Evolutionary conservation across 1,140 invertebrate genomes (phyloP).

Genomic region (Conopomorpha cramerella): DNA sequence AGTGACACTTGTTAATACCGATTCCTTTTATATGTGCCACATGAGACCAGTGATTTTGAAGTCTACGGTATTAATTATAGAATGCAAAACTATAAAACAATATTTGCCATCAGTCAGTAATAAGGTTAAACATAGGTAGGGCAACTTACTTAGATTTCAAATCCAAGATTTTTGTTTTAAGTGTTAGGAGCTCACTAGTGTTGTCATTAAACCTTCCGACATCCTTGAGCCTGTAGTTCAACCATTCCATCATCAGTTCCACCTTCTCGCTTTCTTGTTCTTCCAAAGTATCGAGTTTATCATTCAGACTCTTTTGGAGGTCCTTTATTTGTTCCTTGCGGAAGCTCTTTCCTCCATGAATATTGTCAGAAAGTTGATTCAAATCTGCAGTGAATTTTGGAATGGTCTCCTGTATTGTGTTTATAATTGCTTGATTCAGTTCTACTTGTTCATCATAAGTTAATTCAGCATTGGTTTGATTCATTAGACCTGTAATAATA

Average conservation of each 20-base stretch:
- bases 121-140: too few species aligned
- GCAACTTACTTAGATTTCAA: slow-evolving; percentile 40
- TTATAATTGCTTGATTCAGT: slow-evolving; percentile 32
- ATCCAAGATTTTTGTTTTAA: slow-evolving; percentile 38
- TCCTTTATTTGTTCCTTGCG: slow-evolving; percentile 22
- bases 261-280: slow-evolving; percentile 40
- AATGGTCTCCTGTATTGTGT: slow-evolving; percentile 32
- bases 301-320: slow-evolving; percentile 28
- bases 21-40: too few species aligned
- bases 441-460: slow-evolving; percentile 41
- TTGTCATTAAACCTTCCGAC: slow-evolving; percentile 25
- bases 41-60: too few species aligned
- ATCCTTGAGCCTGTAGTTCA: slow-evolving; percentile 28
- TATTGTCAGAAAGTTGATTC: slow-evolving; percentile 9
- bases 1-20: too few species aligned
- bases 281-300: slow-evolving; percentile 27
- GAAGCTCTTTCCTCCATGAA: slow-evolving; percentile 9
- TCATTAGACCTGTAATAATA: slow-evolving; percentile 35
- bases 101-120: too few species aligned
- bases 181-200: slow-evolving; percentile 29
- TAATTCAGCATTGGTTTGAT: slow-evolving; percentile 23
- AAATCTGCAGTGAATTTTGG: slow-evolving; percentile 25
- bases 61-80: too few species aligned
- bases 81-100: too few species aligned
- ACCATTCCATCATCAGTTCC: slow-evolving; percentile 46